A percentile compares a stretch with the other conserved stretches of the same genome.
phyloP scores from a whole-genome alignment of 2,888 invertebrate genomes.

The Drosophila paranaensis region DNA sequence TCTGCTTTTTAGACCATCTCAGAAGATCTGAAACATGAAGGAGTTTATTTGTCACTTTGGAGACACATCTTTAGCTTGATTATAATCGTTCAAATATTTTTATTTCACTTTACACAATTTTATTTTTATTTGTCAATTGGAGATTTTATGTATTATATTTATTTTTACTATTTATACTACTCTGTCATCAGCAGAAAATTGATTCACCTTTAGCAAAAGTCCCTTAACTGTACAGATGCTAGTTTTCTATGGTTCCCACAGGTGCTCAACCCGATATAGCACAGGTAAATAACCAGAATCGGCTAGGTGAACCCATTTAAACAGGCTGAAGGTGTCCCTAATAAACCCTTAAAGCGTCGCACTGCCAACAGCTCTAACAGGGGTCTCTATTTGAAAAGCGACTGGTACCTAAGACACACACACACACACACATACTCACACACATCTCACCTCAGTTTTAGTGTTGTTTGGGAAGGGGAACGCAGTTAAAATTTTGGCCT shows the following conservation, averaged over 20 bases:
- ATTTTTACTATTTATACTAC: too few species aligned
- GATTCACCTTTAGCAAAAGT: not conserved
- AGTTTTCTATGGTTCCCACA: too few species aligned
- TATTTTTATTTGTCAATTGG: too few species aligned
- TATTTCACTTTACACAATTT: too few species aligned
- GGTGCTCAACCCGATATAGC: not conserved
- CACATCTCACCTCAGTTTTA: slow-evolving; percentile 46
- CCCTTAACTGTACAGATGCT: not conserved
- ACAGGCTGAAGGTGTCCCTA: slow-evolving; percentile 14
- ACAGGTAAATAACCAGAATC: slow-evolving; percentile 2
- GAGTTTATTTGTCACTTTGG: too few species aligned
- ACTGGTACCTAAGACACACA: slow-evolving; percentile 12
- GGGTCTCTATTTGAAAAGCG: slow-evolving; percentile 32
- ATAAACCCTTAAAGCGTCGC: slow-evolving; percentile 26
- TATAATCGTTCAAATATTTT: too few species aligned
- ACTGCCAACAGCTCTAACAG: slow-evolving; percentile 20
- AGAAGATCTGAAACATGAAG: too few species aligned
- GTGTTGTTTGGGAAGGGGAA: slow-evolving; percentile 19
- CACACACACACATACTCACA: not conserved
- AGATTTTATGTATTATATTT: too few species aligned
- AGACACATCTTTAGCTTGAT: too few species aligned
- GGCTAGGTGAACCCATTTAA: slow-evolving; percentile 7
- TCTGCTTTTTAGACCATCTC: too few species aligned
- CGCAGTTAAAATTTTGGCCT: slow-evolving; percentile 60
- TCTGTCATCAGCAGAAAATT: not conserved